These are phyloP conservation scores for Carcina quercana DNA, from an alignment of 2,888 invertebrate species.

Conservation along the genomic window DNA sequence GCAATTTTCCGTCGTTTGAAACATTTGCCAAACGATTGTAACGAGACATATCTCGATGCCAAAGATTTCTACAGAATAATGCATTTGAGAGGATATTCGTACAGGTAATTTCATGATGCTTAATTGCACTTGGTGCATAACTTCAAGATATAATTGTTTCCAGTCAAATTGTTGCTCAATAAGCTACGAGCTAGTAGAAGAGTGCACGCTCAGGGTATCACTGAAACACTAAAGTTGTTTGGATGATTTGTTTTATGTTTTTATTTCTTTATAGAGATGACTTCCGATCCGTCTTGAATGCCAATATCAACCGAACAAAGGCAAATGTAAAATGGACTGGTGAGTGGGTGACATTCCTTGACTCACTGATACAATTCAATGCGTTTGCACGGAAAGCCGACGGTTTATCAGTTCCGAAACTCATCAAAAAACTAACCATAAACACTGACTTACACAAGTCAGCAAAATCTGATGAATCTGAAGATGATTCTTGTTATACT, in stretches of 20 bases:
- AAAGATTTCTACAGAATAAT: slow-evolving; percentile 29
- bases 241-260: too few relatives aligned
- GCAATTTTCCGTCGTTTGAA: slow-evolving; percentile 5
- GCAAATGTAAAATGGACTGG: slow-evolving; percentile 24
- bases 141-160: too few relatives aligned
- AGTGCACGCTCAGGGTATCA: too few relatives aligned
- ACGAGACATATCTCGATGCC: slow-evolving; percentile 16
- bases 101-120: slow-evolving; percentile 23
- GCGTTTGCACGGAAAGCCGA: slow-evolving; percentile 21
- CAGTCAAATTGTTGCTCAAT: too few relatives aligned
- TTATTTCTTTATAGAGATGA: slow-evolving; percentile 21
- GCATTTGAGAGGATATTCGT: slow-evolving; percentile 24
- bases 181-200: too few relatives aligned
- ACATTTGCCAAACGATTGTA: slow-evolving; percentile 9
- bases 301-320: slow-evolving; percentile 17
- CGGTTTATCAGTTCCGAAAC: slow-evolving; percentile 22
- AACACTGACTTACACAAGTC: slow-evolving; percentile 21
- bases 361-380: slow-evolving; percentile 28
- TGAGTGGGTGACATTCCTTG: slow-evolving; percentile 29
- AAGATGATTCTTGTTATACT: too few relatives aligned
- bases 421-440: slow-evolving; percentile 23
- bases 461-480: too few relatives aligned
- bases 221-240: too few relatives aligned
- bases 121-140: too few relatives aligned
- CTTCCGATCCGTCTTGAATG: slow-evolving; percentile 25